Percentiles rank a stretch among this genome's conserved stretches.
These are phyloP conservation scores for Stenopsyche tienmushanensis DNA, from an alignment of 1,140 invertebrate species.

Conservation along the genomic window DNA sequence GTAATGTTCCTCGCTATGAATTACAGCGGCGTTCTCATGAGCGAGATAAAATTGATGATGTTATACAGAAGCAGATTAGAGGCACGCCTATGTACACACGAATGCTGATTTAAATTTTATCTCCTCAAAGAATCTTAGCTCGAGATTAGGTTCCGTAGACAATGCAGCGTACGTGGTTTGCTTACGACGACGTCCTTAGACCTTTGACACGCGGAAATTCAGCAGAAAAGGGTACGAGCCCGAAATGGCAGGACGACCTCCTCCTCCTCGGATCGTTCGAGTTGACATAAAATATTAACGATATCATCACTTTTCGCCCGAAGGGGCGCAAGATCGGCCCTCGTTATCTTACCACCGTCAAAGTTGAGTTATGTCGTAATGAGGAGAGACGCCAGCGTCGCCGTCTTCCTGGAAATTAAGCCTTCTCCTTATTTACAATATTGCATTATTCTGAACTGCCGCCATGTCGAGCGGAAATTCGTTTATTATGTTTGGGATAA, in stretches of 20 bases:
- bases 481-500: too few species aligned
- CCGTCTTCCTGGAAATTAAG: too few species aligned
- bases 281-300: constrained; percentile 36
- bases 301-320: constrained; percentile 31
- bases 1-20: too few species aligned
- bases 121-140: neutral
- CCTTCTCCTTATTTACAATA: too few species aligned
- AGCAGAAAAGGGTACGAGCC: neutral
- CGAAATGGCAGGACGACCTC: neutral
- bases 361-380: constrained; percentile 26
- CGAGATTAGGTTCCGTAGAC: neutral
- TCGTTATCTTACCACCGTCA: constrained; percentile 22
- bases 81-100: too few species aligned
- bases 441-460: too few species aligned
- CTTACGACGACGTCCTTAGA: neutral
- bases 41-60: too few species aligned
- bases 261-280: constrained; percentile 20
- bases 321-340: neutral
- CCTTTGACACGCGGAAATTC: too few species aligned
- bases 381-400: neutral
- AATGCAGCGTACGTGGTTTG: neutral
- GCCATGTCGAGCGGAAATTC: too few species aligned
- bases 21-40: too few species aligned
- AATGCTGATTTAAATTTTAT: too few species aligned
- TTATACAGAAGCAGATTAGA: too few species aligned